Evolutionary conservation across 2,888 invertebrate species (phyloP), one percentile per base, ranked within the genome.

Genomic region (Uloborus plumipes): DNA sequence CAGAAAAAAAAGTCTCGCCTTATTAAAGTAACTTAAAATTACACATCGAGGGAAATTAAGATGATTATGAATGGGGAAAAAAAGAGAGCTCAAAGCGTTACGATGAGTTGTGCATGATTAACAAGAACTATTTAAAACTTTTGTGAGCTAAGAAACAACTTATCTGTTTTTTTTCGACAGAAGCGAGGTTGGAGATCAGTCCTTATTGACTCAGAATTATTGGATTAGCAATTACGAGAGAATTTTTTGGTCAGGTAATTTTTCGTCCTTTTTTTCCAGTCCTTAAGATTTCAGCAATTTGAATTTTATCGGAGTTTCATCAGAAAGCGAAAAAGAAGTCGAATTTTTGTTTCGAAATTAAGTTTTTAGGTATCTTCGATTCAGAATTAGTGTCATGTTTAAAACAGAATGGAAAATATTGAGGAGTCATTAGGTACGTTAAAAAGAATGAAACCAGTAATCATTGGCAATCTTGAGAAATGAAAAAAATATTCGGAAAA

Each of bases 121-220:
- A 80, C 73, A 73, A 15, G 55, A 69, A 73, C 73, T 80, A 80
- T 80, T 80, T 80, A 80, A 80, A 80, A 80, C 61, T 74, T 78
- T 73, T 50, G n/a, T n/a, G 39, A 16, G 20, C 26, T 62, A 53
- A 61, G 65, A 77, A 58, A 67, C 53, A 72, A 73, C 22, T 51
- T 80, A 59, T 31, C 58, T 13, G 47, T 62, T 80, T 73, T 79
- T n/a, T 67, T 51, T 14, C 51, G n/a, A 18, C 15, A 67, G 51
- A 16, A 72, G 72, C 71, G 65, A 72, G 39, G 47, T 62, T 50
- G 51, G 9, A 66, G 31, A 50, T 66, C n/a, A 4, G 64, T 74
- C 67, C 73, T 80, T 80, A 80, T 80, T 80, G 80, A 80, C 80
- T 74, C 55, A 64, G 67, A 73, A 80, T 80, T 80, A 80, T 80